Base-by-base conservation (phyloP, 2,888 invertebrate species). In the Pemphredon lugubris region DNA sequence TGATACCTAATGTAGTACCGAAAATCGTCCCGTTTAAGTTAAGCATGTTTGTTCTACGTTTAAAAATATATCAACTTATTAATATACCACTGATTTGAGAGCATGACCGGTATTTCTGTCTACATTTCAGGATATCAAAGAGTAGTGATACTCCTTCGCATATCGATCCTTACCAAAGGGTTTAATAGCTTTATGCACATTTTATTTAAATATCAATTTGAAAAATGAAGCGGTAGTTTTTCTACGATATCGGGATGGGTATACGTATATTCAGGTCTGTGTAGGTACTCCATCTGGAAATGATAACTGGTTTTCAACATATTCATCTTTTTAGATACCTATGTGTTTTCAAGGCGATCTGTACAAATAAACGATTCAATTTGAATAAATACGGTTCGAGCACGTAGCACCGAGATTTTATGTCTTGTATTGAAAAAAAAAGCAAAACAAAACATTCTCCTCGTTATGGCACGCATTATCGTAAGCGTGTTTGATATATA, bases 1-100 rank as follows among this genome's bases (percentile, higher is more conserved):
- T 30, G 34, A 30, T 61, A 11, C 65, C 57, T 61, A 55, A 53
- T 59, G n/a, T 70, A 68, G 53, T 53, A 45, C 53, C 65, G 60
- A 50, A 57, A 64, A 32, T 72, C 34, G 59, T 58, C 18, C 13
- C 42, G 45, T 54, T 73, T 77, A 69, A 55, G 63, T 45, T 77
- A 73, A 73, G 77, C 68, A 75, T 44, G 40, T 48, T 53, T 55
- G 21, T 68, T 55, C 23, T 55, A 26, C 37, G 47, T 51, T 34
- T 47, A 42, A 20, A 37, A 57, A 47, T 70, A 45, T 53, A 48
- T 57, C 11, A 4, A 54, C 20, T 14, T 51, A 42, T 47, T 72
- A 54, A 54, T 59, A 53, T 42, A 54, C 26, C 21, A 16, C 30
- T 21, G 16, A 9, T 34, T 67, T 34, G 23, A 32, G 26, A 45